Evolutionary conservation across 2,113 vertebrate species (phyloP), one percentile per base, ranked within the genome.

Genomic region (Carettochelys insculpta): DNA sequence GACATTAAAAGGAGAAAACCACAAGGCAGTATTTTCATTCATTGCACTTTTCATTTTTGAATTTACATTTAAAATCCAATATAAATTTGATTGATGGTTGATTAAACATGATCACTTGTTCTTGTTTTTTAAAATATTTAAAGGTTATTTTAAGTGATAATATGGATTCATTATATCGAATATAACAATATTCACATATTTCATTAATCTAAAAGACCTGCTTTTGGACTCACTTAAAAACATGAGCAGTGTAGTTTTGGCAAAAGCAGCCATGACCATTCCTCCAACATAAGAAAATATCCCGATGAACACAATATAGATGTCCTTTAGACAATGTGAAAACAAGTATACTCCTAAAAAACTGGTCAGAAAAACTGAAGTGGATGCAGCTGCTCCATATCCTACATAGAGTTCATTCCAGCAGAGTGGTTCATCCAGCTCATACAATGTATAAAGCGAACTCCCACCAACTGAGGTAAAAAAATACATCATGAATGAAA

Each of bases 391-490:
- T 6, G 98, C 97, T 50, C 99, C 99, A 5, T 99, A 99, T 82
- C 99, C 99, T 85, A 99, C 98, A 86, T 99, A 97, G 27, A 99
- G 97, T 97, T 98, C 98, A 80, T 96, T 98, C 99, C 99, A 99
- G 97, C 99, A 99, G 77, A 99, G 98, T 0, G 99, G 99, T 41
- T 98, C 93, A 16, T 98, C 98, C 80, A 99, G 97, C 92, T 99
- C 99, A 85, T 99, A 99, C 1, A 99, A 97, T 0, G 97, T 98
- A 80, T 99, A 95, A 89, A 98, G 75, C 0, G 97, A 97, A 43
- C 85, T n/a, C 53, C 97, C 96, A 4, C 99, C 99, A 4, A 98
- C 1, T 31, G 97, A 25, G 11, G 97, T 82, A 8, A 99, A 98
- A 77, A 98, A 96, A 2, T 98, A 98, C 68, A 95, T 96, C 95